phyloP scores from a whole-genome alignment of 2,797 vertebrate genomes.

The Coendou prehensilis region DNA sequence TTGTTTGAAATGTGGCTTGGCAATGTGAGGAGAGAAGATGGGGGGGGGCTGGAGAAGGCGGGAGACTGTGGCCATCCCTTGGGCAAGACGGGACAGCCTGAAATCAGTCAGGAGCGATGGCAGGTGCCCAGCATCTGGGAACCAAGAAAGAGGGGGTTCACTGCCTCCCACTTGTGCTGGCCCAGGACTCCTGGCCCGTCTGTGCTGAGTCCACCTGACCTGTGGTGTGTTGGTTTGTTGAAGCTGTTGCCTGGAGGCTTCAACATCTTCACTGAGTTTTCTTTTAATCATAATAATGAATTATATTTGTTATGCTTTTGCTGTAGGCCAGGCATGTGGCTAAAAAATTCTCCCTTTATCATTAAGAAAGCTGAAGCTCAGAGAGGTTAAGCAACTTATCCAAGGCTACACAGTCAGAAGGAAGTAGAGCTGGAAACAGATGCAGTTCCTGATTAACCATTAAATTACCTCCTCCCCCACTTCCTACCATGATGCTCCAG shows the following conservation, averaged over 20 bases:
- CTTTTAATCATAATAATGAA: not conserved
- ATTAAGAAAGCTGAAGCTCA: slow-evolving; percentile 6
- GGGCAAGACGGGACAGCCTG: not conserved
- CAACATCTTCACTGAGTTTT: not conserved
- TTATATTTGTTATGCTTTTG: not conserved
- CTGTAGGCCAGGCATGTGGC: not conserved
- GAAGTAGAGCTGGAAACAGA: not conserved
- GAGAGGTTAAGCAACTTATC: not conserved
- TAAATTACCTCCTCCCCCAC: not conserved
- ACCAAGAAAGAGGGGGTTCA: not conserved
- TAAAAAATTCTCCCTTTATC: not conserved
- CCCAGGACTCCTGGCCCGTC: not conserved
- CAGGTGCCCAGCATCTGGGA: no score
- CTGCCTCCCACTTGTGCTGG: not conserved
- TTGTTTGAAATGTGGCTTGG: not conserved
- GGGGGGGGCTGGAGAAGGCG: not conserved
- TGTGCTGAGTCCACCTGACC: not conserved
- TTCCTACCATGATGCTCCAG: not conserved
- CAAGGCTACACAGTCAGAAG: not conserved
- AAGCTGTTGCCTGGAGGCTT: not conserved
- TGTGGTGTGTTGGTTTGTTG: not conserved
- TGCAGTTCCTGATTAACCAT: not conserved
- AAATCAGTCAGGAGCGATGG: accelerated
- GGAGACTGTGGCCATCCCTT: no score
- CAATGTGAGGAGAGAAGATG: not conserved